Base-by-base conservation (phyloP, 2,113 vertebrate genomes). In the Tor tambroides region DNA sequence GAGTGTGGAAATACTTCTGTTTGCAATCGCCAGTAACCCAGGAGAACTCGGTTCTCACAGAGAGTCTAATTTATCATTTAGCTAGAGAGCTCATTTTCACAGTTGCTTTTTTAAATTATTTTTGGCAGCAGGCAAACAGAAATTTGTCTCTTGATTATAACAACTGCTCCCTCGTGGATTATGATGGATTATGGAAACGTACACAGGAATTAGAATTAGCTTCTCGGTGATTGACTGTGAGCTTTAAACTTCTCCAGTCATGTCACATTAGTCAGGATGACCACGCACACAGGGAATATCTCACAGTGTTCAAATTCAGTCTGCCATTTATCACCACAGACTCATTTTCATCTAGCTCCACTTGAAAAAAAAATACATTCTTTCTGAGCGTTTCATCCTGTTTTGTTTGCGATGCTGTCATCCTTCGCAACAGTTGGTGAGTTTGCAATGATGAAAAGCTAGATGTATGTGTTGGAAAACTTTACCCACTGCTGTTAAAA, bases 381-480 rank as follows among this genome's bases (percentile, higher is more conserved):
- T 67, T 74, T 84, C 74, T 9, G 10, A 84, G 10, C 14, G 7
- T 83, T 84, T 88, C 65, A 67, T 86, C 63, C 28, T 67, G 69
- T 75, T 69, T 49, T 84, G 83, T 67, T 23, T 84, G 54, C 49
- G 11, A 28, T 67, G 75, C 30, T 63, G 74, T 80, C 77, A 72
- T 85, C 56, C 56, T 76, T 79, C 65, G 38, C 83, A 89, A 84
- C 71, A 80, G 74, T 86, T 80, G 80, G 67, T 10, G 76, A 59
- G 81, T 76, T 89, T 81, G 80, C 59, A 32, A 30, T 79, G 84
- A 85, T 87, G 82, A 81, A 77, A 75, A 43, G 38, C 85, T 63
- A 74, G 43, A 88, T 41, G 23, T 17, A 41, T 38, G 10, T 38
- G 30, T 74, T 54, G 74, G 85, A 86, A 82, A 72, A 65, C 28